Base-by-base conservation (phyloP, 2,888 invertebrate genomes). In the Caenorhabditis auriculariae region DNA sequence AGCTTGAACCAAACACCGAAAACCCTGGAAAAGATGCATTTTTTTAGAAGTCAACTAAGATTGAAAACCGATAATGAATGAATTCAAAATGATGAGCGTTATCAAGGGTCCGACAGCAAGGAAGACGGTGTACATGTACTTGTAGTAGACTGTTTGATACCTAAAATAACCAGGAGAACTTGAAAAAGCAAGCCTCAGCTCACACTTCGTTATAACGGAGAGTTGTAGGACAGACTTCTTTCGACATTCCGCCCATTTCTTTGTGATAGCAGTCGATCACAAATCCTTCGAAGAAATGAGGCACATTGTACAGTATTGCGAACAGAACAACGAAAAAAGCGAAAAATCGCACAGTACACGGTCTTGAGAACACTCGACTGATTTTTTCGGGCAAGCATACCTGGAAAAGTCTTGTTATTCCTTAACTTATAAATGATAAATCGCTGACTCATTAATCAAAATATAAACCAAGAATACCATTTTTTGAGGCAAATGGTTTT, bases 31-130 rank as follows among this genome's bases (percentile, higher is more conserved):
- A 37, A 46, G 39, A 45, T n/a, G n/a, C n/a, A n/a, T 35, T 35
- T 24, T 35, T 41, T 49, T 27, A 3, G 1, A 23, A 21, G 17
- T 17, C 15, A 19, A 37, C 24, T 17, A 19, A n/a, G n/a, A 23
- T 19, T 4, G 46, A 60, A 54, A 44, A 78, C 78, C 72, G 69
- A 80, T 78, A 53, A 80, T 78, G 35, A 69, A 71, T 4, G 72
- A 66, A 53, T 80, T 80, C 24, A 80, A 56, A 26, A 74, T 52
- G 47, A 80, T 67, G 24, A 80, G 57, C 26, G 72, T 59, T 9
- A 78, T 47, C 4, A 80, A 54, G 21, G 80, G 80, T 0, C 80
- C 80, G 12, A 80, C 75, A 7, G 80, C 80, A 32, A 80, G 55
- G 56, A 80, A 77, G 0, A 76, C 57, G 7, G 80, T 68, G 59